phyloP scores from a whole-genome alignment of 2,797 vertebrate species.

The Vultur gryphus region DNA sequence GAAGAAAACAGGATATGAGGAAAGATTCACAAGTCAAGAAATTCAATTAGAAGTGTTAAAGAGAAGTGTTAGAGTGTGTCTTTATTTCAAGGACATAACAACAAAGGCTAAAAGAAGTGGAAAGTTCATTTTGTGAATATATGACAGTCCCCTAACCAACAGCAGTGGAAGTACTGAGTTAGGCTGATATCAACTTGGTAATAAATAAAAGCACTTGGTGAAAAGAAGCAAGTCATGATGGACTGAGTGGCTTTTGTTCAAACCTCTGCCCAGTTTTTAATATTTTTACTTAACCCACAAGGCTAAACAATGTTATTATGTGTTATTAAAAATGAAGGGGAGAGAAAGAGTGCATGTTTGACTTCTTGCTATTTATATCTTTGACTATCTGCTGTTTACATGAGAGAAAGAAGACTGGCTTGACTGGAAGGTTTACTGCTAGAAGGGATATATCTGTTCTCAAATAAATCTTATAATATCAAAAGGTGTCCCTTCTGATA shows the following conservation, averaged over 20 bases:
- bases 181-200: not conserved
- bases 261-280: not conserved
- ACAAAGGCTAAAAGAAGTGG: not conserved
- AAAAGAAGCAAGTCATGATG: not conserved
- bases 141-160: not conserved
- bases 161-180: not conserved
- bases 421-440: not conserved
- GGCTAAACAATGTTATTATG: not conserved
- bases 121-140: not conserved
- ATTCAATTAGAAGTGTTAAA: not conserved
- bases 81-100: not conserved
- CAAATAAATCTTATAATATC: not conserved
- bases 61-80: not conserved
- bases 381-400: not conserved
- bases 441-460: not conserved
- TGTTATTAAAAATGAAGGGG: not conserved
- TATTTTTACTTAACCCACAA: not conserved
- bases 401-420: not conserved
- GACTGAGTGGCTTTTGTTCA: not conserved
- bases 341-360: not conserved
- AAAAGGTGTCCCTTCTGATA: not conserved
- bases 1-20: not conserved
- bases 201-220: not conserved
- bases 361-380: not conserved
- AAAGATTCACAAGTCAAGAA: not conserved